Evolutionary conservation across 2,888 invertebrate genomes (phyloP).

Genomic region (Apantesis nais): DNA sequence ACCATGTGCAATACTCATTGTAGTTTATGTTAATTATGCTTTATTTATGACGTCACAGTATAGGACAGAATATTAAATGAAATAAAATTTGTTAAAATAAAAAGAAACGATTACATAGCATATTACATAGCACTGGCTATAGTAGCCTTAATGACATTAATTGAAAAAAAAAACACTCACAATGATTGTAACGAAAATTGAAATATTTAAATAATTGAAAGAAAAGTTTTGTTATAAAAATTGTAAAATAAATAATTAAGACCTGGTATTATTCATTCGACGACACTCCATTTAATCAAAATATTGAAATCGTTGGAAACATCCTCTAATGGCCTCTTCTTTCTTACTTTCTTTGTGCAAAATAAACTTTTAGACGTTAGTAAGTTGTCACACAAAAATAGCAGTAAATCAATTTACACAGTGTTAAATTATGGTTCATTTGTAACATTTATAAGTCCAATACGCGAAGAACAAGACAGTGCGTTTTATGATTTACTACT

Average conservation of each 20-base stretch:
- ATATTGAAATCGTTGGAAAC: constrained; percentile 5
- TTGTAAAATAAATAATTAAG: constrained; percentile 11
- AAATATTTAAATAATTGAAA: too few species aligned
- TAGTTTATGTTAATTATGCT: background rate
- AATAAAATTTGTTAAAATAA: background rate
- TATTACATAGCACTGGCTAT: too few species aligned
- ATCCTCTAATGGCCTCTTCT: constrained; percentile 21
- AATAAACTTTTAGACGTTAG: constrained; percentile 37
- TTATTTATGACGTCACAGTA: too few species aligned
- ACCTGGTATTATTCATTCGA: constrained; percentile 28
- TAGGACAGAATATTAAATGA: background rate
- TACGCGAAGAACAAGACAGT: constrained; percentile 61
- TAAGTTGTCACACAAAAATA: constrained; percentile 51
- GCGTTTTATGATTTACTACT: constrained; percentile 58
- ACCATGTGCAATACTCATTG: too few species aligned
- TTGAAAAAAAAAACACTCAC: too few species aligned
- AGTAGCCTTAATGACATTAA: background rate
- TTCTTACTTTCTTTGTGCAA: constrained; percentile 35
- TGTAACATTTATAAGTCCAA: constrained; percentile 60
- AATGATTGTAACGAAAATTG: too few species aligned
- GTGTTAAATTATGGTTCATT: constrained; percentile 78
- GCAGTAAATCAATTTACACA: constrained; percentile 75
- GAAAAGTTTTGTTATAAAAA: background rate
- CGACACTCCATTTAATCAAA: background rate
- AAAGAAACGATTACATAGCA: too few species aligned